Evolutionary conservation across 1,140 invertebrate genomes (phyloP), one percentile per base, ranked within the genome.

Genomic region (Drosophila paulistorum): DNA sequence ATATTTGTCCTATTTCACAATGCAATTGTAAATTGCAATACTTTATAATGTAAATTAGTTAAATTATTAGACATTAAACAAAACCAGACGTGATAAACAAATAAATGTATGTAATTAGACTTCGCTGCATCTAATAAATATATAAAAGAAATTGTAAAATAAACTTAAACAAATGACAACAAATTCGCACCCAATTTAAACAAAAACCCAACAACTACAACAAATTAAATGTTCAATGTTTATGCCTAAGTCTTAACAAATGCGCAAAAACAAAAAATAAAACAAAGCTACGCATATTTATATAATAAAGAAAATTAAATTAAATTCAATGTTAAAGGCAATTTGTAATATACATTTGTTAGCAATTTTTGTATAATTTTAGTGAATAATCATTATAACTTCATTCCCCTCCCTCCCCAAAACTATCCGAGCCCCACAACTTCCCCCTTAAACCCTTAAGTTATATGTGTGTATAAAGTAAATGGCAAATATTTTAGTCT

Each of bases 51-150:
- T 87, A 87, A 84, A 87, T 86, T 87, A 87, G 83, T 89, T 89
- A 87, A 87, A 83, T 87, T 86, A 75, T 87, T 87, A 87, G 83
- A 83, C 77, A 83, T 82, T 89, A 89, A 84, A 87, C 84, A 87
- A 77, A 89, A 89, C 79, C 45, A 89, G 83, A 87, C 83, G 83
- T 87, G 83, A 87, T 87, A 87, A 89, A 87, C 76, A 82, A 84
- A 75, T 70, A 68, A 33, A 63, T 51, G 45, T 51, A 51, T 51
- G 45, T 51, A 51, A 51, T 51, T 63, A 73, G 77, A 77, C 61
- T 67, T 74, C 61, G 73, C 74, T 68, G 37, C 35, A 51, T 23
- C 20, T 23, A 51, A 51, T 14, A 48, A 51, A 23, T 7, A 48
- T 7, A 17, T 20, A 48, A 37, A 37, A 51, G 59, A 48, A 58